Base-by-base conservation (phyloP, 2,113 vertebrate species). In the Pseudolaguvia tuberculata region DNA sequence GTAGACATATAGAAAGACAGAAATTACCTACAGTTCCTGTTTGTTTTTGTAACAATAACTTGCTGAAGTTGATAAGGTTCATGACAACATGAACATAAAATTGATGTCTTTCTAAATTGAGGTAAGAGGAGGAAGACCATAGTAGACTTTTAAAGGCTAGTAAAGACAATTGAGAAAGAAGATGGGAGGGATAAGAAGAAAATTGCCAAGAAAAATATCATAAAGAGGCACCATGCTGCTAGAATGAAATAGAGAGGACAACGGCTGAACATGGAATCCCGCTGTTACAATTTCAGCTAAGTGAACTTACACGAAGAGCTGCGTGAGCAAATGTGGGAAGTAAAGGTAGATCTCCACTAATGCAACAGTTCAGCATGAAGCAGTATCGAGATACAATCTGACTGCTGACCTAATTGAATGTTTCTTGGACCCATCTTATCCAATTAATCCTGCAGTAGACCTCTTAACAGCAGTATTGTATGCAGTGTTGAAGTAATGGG, bases 141-240 rank as follows among this genome's bases (percentile, higher is more conserved):
- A 63, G 55, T 29, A 63, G 55, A 25, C 47, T 23, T 70, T 77
- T 35, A 70, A 70, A 71, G 75, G 27, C 75, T 77, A 25, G 13
- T 31, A 27, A 57, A 72, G 52, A 67, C 72, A 74, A 55, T 51
- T 52, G 68, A 69, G 57, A 21, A 50, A 17, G 56, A 21, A 75
- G 35, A 78, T 61, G n/a, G 75, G 59, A 78, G 53, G 39, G 72
- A 78, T 81, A 81, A 78, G 73, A 78, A 13, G 23, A 73, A 78
- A 78, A 81, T 78, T 76, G 73, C 73, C 48, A 56, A 61, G 39
- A 39, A 78, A 73, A 78, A 81, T 81, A 78, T 81, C 79, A 71
- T 81, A 81, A 81, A 81, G 70, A 78, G 73, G 57, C 77, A 72
- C 57, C 80, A 76, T 72, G 73, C 77, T 76, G 73, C 69, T 78